phyloP scores from a whole-genome alignment of 2,888 invertebrate genomes.

The Branchellion lobata region DNA sequence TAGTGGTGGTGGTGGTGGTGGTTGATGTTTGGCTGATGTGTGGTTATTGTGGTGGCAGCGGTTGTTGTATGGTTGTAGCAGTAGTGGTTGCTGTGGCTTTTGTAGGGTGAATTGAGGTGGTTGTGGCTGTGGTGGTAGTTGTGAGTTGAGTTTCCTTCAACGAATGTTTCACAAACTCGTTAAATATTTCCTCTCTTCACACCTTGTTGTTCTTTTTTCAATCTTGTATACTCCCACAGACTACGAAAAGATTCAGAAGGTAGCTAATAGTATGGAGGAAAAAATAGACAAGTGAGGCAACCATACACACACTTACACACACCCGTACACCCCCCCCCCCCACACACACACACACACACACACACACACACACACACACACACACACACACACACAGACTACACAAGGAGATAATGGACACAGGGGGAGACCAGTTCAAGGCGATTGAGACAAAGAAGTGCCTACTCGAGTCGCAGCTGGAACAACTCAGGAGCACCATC shows the following conservation, averaged over 20 bases:
- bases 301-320: background rate
- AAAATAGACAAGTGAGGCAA: conserved; percentile 58
- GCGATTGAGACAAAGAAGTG: conserved; percentile 67
- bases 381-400: conserved; percentile 49
- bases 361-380: background rate
- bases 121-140: too few species aligned
- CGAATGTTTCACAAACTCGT: background rate
- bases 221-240: conserved; percentile 54
- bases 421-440: conserved; percentile 60
- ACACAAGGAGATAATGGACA: conserved; percentile 62
- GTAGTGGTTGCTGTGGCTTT: too few species aligned
- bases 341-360: conserved; percentile 51
- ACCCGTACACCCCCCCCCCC: conserved; percentile 44
- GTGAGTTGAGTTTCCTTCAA: too few species aligned
- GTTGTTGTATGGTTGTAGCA: too few species aligned
- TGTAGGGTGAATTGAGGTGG: too few species aligned
- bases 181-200: background rate
- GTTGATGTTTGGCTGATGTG: background rate
- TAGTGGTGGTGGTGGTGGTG: background rate
- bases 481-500: conserved; percentile 68
- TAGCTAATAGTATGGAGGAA: conserved; percentile 57
- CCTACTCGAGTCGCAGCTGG: conserved; percentile 71
- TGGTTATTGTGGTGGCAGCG: too few species aligned
- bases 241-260: conserved; percentile 58
- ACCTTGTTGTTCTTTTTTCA: conserved; percentile 5